Evolutionary conservation across 2,797 vertebrate genomes (phyloP).

Genomic region (Chrysocyon brachyurus): DNA sequence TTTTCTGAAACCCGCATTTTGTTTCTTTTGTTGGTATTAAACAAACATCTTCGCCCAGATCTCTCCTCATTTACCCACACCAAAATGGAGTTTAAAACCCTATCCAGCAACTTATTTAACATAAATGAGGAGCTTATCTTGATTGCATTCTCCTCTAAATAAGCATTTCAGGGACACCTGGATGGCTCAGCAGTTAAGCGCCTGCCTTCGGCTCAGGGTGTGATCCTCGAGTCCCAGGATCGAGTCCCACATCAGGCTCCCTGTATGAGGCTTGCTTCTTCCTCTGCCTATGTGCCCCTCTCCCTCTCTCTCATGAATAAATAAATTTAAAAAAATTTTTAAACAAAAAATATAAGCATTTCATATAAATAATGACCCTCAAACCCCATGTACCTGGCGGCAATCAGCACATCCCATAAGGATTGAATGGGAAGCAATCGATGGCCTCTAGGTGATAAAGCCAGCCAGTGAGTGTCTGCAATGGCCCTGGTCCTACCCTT

Average conservation of each 20-base stretch:
- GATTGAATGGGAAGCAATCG: not conserved
- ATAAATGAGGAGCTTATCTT: not conserved
- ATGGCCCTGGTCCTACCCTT: not conserved
- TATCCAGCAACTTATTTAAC: not conserved
- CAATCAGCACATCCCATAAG: not conserved
- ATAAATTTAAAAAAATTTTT: too few relatives aligned
- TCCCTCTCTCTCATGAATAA: too few relatives aligned
- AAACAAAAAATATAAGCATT: too few relatives aligned
- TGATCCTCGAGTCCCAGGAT: too few relatives aligned
- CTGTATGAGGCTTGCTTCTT: too few relatives aligned
- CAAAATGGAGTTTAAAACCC: not conserved
- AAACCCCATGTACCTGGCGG: not conserved
- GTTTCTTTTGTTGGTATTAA: not conserved
- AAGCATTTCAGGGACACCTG: not conserved
- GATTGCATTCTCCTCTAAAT: constrained; percentile 26
- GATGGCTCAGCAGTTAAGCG: too few relatives aligned
- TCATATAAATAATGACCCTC: not conserved
- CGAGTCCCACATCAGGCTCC: too few relatives aligned
- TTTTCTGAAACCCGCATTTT: not conserved
- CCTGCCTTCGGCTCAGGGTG: too few relatives aligned
- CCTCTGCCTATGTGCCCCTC: too few relatives aligned
- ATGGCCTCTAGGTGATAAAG: not conserved
- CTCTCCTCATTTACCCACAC: not conserved
- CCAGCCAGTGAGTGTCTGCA: not conserved
- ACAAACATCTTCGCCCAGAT: not conserved